Evolutionary conservation across 2,888 invertebrate genomes (phyloP).

Genomic region (Empis stercorea): DNA sequence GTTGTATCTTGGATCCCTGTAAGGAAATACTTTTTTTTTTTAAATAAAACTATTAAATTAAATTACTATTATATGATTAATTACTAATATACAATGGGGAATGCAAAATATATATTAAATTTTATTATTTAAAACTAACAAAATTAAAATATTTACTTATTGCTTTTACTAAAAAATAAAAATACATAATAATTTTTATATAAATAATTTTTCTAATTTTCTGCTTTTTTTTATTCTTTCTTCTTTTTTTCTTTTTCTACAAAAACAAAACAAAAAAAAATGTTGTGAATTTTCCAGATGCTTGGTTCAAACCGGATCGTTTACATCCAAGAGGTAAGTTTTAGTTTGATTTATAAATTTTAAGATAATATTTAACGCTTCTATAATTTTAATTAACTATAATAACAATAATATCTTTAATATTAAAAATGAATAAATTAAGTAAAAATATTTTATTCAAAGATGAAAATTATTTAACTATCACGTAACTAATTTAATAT

Average conservation of each 20-base stretch:
- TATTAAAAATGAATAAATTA: too few relatives aligned
- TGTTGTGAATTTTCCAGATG: constrained; percentile 55
- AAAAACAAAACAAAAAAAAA: constrained; percentile 3
- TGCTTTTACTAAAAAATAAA: too few relatives aligned
- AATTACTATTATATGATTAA: constrained; percentile 7
- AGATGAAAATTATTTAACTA: too few relatives aligned
- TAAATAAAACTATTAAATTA: background rate
- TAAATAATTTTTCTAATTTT: background rate
- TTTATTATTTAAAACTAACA: background rate
- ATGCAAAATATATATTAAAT: background rate
- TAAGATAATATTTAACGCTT: too few relatives aligned
- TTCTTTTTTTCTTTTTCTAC: constrained; percentile 5
- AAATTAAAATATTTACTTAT: too few relatives aligned
- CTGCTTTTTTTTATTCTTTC: constrained; percentile 4
- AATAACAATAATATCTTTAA: too few relatives aligned
- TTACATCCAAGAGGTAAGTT: constrained; percentile 83
- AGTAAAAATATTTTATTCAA: too few relatives aligned
- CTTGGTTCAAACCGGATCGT: constrained; percentile 87
- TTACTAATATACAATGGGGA: background rate
- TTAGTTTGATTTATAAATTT: background rate
- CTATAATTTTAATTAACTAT: too few relatives aligned
- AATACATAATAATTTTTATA: background rate
- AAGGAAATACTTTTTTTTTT: constrained; percentile 16
- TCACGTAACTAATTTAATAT: too few relatives aligned
- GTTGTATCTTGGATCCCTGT: constrained; percentile 35